phyloP scores from a whole-genome alignment of 2,113 vertebrate species.

The Accipiter virgatus region DNA sequence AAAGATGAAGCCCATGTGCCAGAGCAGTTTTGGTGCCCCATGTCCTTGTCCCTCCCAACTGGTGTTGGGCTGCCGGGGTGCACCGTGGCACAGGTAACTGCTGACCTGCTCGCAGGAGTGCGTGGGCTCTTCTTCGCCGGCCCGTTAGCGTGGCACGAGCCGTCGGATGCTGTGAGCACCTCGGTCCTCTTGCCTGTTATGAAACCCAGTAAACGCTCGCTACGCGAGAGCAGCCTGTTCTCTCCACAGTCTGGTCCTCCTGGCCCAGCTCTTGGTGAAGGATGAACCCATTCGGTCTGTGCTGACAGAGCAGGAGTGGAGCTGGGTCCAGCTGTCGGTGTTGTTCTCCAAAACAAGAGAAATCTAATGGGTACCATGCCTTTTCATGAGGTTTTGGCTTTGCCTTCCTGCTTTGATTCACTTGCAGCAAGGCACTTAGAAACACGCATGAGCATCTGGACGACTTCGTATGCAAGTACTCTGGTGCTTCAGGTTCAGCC shows the following conservation, averaged over 20 bases:
- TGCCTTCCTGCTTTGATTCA: not conserved
- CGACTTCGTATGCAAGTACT: rapidly evolving
- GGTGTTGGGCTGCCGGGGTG: not conserved
- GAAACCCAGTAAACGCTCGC: not conserved
- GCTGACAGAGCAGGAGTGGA: not conserved
- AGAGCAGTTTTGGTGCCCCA: not conserved
- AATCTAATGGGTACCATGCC: not conserved
- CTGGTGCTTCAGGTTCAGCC: not conserved
- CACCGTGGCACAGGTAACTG: not conserved
- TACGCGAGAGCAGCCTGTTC: not conserved
- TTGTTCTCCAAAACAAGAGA: not conserved
- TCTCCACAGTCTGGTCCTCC: not conserved
- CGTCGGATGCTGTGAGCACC: not conserved
- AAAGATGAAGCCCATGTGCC: not conserved
- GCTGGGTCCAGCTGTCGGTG: rapidly evolving
- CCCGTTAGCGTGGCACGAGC: rapidly evolving
- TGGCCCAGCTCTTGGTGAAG: not conserved
- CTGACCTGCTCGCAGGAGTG: not conserved
- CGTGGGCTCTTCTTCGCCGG: rapidly evolving
- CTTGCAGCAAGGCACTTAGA: not conserved
- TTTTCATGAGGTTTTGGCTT: not conserved
- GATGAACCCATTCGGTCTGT: rapidly evolving
- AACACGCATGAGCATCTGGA: rapidly evolving
- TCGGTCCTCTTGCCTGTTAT: not conserved
- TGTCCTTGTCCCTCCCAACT: not conserved